Base-by-base conservation (phyloP, 2,797 vertebrate genomes). In the Platalea minor region DNA sequence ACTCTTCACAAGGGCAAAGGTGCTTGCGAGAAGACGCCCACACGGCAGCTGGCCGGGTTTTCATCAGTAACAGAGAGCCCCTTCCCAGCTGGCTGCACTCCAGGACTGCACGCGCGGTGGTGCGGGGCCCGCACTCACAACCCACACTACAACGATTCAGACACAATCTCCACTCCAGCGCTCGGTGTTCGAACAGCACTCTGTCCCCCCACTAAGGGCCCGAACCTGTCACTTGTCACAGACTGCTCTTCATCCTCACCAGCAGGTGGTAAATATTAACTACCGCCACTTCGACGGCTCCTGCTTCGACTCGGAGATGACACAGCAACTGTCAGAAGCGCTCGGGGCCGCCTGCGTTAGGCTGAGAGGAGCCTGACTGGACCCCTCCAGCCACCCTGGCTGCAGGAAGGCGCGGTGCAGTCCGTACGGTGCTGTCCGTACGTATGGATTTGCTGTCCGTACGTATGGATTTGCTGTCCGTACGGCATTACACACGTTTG, bases 241-340 rank as follows among this genome's bases (percentile, higher is more conserved):
- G 37, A 7, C 43, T 25, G 24, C 23, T 21, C 6, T 4, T 51
- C 8, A 33, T 14, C 33, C 60, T 45, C 37, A 0, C 2, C 43
- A 57, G 26, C 25, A 25, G 31, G 13, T 6, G 19, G 29, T 14
- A 16, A 81, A n/a, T 8, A 39, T 5, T 19, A 33, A 72, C 19
- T 4, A 35, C 12, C 1, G 1, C 11, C 35, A 28, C 10, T 6
- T 3, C 1, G 4, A 10, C 4, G 4, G 10, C 3, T 60, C 46
- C 20, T 11, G 51, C 26, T 37, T 18, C 2, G 9, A 48, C 67
- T 11, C 3, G 2, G 64, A 28, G 31, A 2, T 16, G 39, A 20
- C 56, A 23, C 45, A 41, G 33, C n/a, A 67, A 56, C 48, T 1
- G 31, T 10, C 12, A 14, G 12, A 50, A 9, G 4, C 5, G 17